phyloP scores from a whole-genome alignment of 1,140 invertebrate species.

The Arion vulgaris region DNA sequence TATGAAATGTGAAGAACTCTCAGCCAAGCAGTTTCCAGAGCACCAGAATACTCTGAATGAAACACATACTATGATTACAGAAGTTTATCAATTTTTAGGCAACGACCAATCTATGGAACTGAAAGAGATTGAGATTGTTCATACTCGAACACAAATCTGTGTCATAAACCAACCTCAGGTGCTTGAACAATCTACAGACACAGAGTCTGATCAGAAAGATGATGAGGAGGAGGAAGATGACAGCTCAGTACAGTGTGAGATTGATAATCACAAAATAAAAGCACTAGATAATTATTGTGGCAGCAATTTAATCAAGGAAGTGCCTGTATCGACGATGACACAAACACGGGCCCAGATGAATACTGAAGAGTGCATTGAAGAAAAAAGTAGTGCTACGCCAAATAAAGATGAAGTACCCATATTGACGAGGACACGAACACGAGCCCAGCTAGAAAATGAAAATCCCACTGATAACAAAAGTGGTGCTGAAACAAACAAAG shows the following conservation, averaged over 20 bases:
- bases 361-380: not conserved
- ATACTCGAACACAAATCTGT: not conserved
- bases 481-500: not conserved
- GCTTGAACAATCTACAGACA: too few species aligned
- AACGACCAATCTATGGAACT: not conserved
- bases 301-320: not conserved
- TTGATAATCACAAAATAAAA: not conserved
- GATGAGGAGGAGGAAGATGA: not conserved
- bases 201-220: not conserved
- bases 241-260: not conserved
- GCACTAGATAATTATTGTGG: not conserved
- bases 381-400: not conserved
- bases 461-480: not conserved
- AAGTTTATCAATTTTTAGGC: not conserved
- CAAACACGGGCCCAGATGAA: not conserved
- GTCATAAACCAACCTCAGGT: too few species aligned
- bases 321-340: too few species aligned
- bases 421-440: not conserved
- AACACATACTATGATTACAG: conserved; percentile 11
- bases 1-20: not conserved
- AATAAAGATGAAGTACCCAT: not conserved
- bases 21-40: not conserved
- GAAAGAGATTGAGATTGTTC: conserved; percentile 20
- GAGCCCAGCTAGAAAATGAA: not conserved
- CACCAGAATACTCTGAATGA: not conserved